Conservation (phyloP, 2,113 vertebrate species). For the Perca fluviatilis region DNA sequence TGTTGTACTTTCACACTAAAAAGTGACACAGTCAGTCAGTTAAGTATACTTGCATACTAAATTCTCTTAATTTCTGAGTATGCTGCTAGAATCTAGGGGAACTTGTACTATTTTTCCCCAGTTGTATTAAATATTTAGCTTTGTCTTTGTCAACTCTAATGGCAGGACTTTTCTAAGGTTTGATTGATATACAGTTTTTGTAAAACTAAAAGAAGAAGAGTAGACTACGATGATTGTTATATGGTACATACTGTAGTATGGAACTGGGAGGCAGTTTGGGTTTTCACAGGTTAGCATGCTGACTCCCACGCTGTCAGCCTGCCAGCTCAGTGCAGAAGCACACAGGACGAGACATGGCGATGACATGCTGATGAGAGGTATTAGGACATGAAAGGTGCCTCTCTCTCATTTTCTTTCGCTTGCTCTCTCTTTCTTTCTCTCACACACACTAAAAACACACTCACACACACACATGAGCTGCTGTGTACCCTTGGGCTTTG, state of each 20-base stretch:
- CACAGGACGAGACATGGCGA: conserved; percentile 37
- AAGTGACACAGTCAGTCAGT: neutral
- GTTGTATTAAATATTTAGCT: neutral
- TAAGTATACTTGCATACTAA: neutral
- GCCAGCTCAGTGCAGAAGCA: conserved; percentile 37
- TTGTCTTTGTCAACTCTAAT: neutral
- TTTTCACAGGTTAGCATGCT: conserved; percentile 4
- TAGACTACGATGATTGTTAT: neutral
- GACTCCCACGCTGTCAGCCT: conserved; percentile 48
- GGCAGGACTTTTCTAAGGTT: neutral
- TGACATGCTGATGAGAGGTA: conserved; percentile 63
- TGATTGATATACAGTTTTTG: neutral
- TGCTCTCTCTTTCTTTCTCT: conserved; percentile 11
- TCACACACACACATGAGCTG: conserved; percentile 51
- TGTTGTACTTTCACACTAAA: neutral
- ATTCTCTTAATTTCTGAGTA: neutral
- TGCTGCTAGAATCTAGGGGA: neutral
- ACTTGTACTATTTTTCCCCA: too few species aligned
- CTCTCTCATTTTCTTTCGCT: conserved; percentile 49
- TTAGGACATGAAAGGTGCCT: conserved; percentile 66
- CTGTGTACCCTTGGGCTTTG: conserved; percentile 47
- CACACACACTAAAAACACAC: conserved; percentile 38
- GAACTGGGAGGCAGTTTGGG: neutral
- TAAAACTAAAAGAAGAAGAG: neutral
- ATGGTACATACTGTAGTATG: neutral